Conservation (phyloP, 2,888 invertebrate genomes). For the Noctua janthe region DNA sequence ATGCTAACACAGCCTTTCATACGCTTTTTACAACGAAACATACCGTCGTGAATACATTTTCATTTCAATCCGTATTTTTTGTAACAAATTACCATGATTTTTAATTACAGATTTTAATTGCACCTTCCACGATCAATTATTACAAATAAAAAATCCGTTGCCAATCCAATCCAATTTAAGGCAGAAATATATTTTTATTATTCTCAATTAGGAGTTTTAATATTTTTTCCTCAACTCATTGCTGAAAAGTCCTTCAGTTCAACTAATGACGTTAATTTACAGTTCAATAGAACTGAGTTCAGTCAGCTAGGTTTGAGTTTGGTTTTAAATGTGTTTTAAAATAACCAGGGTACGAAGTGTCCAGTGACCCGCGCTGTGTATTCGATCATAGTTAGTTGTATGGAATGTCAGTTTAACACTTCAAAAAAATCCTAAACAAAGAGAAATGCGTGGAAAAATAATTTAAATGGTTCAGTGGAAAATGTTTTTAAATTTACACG, state of each 20-base stretch:
- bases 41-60: constrained; percentile 23
- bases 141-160: constrained; percentile 9
- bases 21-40: constrained; percentile 24
- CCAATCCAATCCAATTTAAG: background rate
- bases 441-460: background rate
- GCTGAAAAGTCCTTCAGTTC: constrained; percentile 35
- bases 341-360: constrained; percentile 43
- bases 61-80: constrained; percentile 26
- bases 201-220: constrained; percentile 18
- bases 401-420: constrained; percentile 15
- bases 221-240: constrained; percentile 18
- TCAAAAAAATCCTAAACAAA: constrained; percentile 26
- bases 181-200: constrained; percentile 13
- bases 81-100: constrained; percentile 3
- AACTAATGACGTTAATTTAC: constrained; percentile 50
- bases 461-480: background rate
- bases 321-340: constrained; percentile 60
- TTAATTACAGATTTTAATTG: constrained; percentile 18
- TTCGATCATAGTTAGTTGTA: constrained; percentile 27
- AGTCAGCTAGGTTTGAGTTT: constrained; percentile 36
- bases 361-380: constrained; percentile 39
- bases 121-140: background rate
- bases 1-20: constrained; percentile 17
- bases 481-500: constrained; percentile 8
- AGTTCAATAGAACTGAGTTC: constrained; percentile 50